phyloP scores from a whole-genome alignment of 2,797 vertebrate genomes.

The Spinibarbus caldwelli region DNA sequence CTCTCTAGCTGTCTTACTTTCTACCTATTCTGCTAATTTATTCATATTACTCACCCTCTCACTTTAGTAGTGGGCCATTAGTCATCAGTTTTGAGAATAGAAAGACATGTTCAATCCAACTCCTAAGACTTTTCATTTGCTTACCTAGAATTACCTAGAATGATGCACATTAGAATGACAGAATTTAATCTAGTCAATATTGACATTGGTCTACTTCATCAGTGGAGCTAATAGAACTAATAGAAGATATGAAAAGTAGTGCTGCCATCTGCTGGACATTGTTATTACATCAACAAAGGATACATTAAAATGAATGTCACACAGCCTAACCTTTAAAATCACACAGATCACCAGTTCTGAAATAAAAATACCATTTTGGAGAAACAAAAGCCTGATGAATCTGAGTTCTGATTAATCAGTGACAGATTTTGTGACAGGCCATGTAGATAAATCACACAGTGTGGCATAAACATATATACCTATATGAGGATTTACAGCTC shows the following conservation, averaged over 20 bases:
- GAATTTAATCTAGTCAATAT: neutral
- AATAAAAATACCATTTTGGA: neutral
- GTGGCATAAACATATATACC: neutral
- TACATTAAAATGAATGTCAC: neutral
- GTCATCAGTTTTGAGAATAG: neutral
- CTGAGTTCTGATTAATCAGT: neutral
- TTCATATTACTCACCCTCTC: neutral
- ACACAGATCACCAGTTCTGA: neutral
- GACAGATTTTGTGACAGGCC: neutral
- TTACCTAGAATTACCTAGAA: neutral
- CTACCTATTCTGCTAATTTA: neutral
- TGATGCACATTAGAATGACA: neutral
- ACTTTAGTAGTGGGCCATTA: neutral
- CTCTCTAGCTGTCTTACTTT: neutral
- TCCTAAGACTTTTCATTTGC: neutral
- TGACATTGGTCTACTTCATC: neutral
- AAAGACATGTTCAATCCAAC: neutral
- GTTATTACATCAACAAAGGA: neutral
- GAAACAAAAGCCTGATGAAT: neutral
- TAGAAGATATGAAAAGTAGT: neutral
- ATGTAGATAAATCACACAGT: neutral
- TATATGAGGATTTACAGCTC: conserved; percentile 1
- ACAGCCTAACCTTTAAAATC: neutral
- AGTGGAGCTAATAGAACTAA: neutral
- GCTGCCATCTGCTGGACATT: conserved; percentile 27